phyloP scores from a whole-genome alignment of 2,888 invertebrate species.

The Flabesymbios commensalis region DNA sequence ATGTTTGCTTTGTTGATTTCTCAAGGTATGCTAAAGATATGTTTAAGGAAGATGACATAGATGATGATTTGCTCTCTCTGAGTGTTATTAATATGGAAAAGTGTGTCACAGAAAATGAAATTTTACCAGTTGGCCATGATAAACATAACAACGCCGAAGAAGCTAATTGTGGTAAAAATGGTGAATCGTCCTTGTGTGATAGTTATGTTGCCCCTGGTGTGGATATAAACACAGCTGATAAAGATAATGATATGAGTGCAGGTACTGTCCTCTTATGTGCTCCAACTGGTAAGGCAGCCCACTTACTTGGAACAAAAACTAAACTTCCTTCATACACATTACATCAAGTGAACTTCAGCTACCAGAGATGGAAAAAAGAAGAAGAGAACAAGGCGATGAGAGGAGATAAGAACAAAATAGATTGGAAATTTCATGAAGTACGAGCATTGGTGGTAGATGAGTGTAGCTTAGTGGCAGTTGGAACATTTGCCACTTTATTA shows the following conservation, averaged over 20 bases:
- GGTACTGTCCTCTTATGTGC: conserved; percentile 44
- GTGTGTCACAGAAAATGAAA: too few relatives aligned
- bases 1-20: too few relatives aligned
- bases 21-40: too few relatives aligned
- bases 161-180: too few relatives aligned
- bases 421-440: conserved; percentile 40
- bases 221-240: background rate
- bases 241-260: background rate
- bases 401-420: background rate
- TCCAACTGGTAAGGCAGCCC: conserved; percentile 55
- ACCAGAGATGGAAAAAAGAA: background rate
- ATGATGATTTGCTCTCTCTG: conserved; percentile 1
- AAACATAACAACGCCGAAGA: too few relatives aligned
- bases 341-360: conserved; percentile 24
- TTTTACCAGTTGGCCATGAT: too few relatives aligned
- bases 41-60: conserved; percentile 5
- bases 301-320: conserved; percentile 47
- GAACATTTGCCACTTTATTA: conserved; percentile 43
- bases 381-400: background rate
- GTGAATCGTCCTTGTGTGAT: too few relatives aligned
- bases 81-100: background rate
- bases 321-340: conserved; percentile 43
- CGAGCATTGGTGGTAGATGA: conserved; percentile 50
- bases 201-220: background rate
- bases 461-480: conserved; percentile 50